Percentiles rank a stretch among this genome's conserved stretches.
phyloP scores from a whole-genome alignment of 2,113 vertebrate genomes.

The Gobio gobio region DNA sequence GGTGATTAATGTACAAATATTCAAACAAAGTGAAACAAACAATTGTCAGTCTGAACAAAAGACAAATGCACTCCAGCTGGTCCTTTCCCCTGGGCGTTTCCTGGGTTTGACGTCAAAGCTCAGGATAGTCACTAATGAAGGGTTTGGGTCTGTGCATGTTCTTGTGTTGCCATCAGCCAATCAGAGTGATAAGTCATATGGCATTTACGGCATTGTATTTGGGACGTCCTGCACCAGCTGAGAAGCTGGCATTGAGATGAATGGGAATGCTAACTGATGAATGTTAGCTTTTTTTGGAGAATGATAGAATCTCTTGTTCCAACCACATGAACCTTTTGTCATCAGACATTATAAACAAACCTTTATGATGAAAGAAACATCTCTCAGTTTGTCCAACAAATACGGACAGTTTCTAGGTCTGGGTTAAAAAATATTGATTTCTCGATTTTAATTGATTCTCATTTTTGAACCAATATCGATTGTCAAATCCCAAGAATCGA shows the following conservation, averaged over 20 bases:
- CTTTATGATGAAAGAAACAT: neutral
- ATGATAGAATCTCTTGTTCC: slow-evolving; percentile 2
- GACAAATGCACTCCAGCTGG: neutral
- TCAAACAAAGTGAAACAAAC: neutral
- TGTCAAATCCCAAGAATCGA: too few species aligned
- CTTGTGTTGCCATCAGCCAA: neutral
- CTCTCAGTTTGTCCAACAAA: neutral
- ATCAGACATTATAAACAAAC: neutral
- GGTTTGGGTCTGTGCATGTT: neutral
- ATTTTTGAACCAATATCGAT: too few species aligned
- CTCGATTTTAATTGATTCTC: too few species aligned
- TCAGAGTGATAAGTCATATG: neutral
- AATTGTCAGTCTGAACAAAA: neutral
- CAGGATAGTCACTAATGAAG: neutral
- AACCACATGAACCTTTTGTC: neutral
- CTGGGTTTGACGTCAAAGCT: neutral
- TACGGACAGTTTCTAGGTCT: neutral
- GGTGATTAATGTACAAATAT: neutral
- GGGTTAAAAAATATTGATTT: too few species aligned
- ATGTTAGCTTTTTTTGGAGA: slow-evolving; percentile 4
- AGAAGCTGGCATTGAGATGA: slow-evolving; percentile 11
- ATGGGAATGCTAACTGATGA: slow-evolving; percentile 9
- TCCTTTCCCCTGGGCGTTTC: neutral
- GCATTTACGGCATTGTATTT: neutral
- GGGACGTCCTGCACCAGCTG: slow-evolving; percentile 3